A percentile compares a stretch with the other conserved stretches of the same genome.
Evolutionary conservation across 2,113 vertebrate species (phyloP).

Genomic region (Isichthys henryi): DNA sequence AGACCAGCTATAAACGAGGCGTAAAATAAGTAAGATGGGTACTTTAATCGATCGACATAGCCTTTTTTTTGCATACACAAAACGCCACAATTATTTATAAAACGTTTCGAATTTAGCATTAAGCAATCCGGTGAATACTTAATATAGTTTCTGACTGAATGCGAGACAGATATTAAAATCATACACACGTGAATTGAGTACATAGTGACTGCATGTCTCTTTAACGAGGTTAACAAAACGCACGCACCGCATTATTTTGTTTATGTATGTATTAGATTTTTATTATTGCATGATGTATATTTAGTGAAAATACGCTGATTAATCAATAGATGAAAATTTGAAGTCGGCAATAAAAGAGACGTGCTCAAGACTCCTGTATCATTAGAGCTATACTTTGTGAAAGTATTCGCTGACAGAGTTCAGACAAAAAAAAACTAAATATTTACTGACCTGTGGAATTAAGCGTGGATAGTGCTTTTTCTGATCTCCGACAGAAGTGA

Average conservation of each 20-base stretch:
- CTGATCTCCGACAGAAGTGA: constrained; percentile 59
- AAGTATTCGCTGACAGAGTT: background rate
- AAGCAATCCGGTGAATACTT: background rate
- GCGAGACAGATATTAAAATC: background rate
- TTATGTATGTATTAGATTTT: background rate
- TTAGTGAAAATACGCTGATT: background rate
- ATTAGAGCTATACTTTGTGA: background rate
- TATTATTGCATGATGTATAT: background rate
- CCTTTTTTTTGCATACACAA: background rate
- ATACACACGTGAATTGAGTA: too few relatives aligned
- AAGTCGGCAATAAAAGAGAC: background rate
- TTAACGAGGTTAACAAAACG: background rate
- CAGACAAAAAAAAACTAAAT: constrained; percentile 24
- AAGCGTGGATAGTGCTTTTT: constrained; percentile 42
- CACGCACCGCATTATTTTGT: background rate
- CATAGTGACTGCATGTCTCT: background rate
- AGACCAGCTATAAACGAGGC: background rate
- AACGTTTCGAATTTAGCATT: background rate
- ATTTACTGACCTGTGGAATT: constrained; percentile 73
- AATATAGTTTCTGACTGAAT: background rate
- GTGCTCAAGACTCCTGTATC: background rate
- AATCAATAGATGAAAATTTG: background rate
- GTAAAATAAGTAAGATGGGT: background rate
- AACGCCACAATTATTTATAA: background rate
- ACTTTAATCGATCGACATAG: background rate